A percentile compares a stretch with the other conserved stretches of the same genome.
phyloP scores from a whole-genome alignment of 2,797 vertebrate genomes.

The Gymnodraco acuticeps region DNA sequence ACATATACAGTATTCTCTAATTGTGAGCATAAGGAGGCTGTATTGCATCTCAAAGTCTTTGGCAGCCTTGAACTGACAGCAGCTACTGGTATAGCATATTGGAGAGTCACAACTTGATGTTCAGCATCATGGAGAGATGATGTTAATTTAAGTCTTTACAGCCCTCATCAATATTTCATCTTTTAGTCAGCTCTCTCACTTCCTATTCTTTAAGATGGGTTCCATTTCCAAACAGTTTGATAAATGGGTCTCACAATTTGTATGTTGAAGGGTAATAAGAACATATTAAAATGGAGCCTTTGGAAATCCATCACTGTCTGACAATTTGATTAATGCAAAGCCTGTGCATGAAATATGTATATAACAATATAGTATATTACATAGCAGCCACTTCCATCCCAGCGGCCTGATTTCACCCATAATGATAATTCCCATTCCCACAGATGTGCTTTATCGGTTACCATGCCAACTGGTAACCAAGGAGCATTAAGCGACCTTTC shows the following conservation, averaged over 20 bases:
- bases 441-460: constrained; percentile 60
- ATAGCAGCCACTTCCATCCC: constrained; percentile 26
- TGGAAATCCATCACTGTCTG: constrained; percentile 20
- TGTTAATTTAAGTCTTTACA: neutral
- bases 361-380: constrained; percentile 33
- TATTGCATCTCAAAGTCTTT: neutral
- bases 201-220: neutral
- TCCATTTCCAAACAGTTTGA: neutral
- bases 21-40: too few species aligned
- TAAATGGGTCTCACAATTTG: constrained; percentile 7
- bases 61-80: neutral
- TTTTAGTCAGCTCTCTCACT: constrained; percentile 1
- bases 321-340: constrained; percentile 26
- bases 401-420: constrained; percentile 25
- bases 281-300: constrained; percentile 4
- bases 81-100: neutral
- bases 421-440: constrained; percentile 40
- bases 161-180: constrained; percentile 22
- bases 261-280: neutral
- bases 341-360: constrained; percentile 22
- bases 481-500: constrained; percentile 48
- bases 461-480: constrained; percentile 56
- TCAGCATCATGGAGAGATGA: too few species aligned
- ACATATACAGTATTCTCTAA: too few species aligned
- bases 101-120: too few species aligned